Conservation (phyloP, 1,140 invertebrate genomes). For the Wasmannia auropunctata region DNA sequence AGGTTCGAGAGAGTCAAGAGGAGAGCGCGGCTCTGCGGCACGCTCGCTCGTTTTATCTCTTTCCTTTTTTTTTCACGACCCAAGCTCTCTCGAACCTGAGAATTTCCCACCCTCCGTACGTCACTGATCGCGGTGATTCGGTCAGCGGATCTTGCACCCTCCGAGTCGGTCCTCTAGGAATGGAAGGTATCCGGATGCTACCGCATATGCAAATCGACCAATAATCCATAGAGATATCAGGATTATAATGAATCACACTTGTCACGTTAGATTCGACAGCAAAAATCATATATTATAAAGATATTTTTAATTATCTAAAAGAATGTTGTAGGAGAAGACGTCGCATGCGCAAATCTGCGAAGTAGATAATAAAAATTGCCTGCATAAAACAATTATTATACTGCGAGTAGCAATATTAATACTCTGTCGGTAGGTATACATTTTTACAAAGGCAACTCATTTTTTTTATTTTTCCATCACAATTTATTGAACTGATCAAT, state of each 20-base stretch:
- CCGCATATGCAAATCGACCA: constrained; percentile 19
- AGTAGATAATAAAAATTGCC: background rate
- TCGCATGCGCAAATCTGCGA: background rate
- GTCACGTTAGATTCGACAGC: background rate
- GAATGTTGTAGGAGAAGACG: background rate
- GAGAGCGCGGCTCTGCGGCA: constrained; percentile 9
- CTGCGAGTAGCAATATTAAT: background rate
- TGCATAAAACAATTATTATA: background rate
- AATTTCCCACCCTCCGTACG: constrained; percentile 26
- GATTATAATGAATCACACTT: background rate
- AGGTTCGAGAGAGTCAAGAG: constrained; percentile 42
- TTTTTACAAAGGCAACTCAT: background rate
- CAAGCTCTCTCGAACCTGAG: constrained; percentile 31
- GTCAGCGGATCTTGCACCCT: constrained; percentile 33
- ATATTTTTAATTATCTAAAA: background rate
- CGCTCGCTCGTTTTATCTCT: constrained; percentile 22
- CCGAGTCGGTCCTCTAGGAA: background rate
- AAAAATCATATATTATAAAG: background rate
- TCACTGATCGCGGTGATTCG: constrained; percentile 60
- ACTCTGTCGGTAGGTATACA: background rate
- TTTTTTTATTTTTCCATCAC: background rate
- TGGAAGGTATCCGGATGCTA: background rate
- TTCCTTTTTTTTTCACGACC: background rate
- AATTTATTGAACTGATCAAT: background rate
- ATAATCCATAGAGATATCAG: background rate